Evolutionary conservation across 2,113 vertebrate species (phyloP), one percentile per base, ranked within the genome.

Genomic region (Siphamia tubifer): DNA sequence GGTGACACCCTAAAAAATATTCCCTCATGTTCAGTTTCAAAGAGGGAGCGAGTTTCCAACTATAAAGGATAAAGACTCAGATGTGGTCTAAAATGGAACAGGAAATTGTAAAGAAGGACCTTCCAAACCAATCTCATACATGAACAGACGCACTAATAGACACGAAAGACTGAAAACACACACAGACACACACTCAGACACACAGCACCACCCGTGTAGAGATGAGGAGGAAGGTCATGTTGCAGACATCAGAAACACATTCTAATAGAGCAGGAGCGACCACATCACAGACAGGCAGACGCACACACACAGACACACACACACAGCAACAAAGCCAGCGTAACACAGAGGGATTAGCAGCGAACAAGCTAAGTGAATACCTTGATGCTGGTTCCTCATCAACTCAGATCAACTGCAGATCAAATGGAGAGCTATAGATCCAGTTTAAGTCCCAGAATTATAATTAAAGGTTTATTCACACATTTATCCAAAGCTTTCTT

Each of bases 271-370:
- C 6, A 47, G 48, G 27, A 31, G 23, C 74, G 34, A 53, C 89
- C 87, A 93, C 93, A 94, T 93, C 92, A 94, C 92, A 88, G 36
- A 48, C 32, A 13, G 6, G 48, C n/a, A n/a, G n/a, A n/a, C n/a
- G n/a, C n/a, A n/a, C n/a, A n/a, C n/a, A 44, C 55, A 31, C 13
- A 34, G 54, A 35, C 60, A 39, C 45, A 36, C 15, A 54, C 9
- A 61, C 11, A 38, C n/a, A n/a, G n/a, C n/a, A n/a, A 32, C 38
- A 63, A 48, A 58, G 45, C 38, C 19, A 32, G 15, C 20, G 32
- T 54, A 54, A 61, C 25, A 64, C 32, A 34, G 32, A 27, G 31
- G 49, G 57, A 63, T 75, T 38, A 72, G 42, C 55, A 31, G 25
- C 2, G 21, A 40, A 48, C 66, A 70, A 20, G 35, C 8, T 27